phyloP scores from a whole-genome alignment of 64 coral and sea anemone species.

The Pachyseris speciosa region DNA sequence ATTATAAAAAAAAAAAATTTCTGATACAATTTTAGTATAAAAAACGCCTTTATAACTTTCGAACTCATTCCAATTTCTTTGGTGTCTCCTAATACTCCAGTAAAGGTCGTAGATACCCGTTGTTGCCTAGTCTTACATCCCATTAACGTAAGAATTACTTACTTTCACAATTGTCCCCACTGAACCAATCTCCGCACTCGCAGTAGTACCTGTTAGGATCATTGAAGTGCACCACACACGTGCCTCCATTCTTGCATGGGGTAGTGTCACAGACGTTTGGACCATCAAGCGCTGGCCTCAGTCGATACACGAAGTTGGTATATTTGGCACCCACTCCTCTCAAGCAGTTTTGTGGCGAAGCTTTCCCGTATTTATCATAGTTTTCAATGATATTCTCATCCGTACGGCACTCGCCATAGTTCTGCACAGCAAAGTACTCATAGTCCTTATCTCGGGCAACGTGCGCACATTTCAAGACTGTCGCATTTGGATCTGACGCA shows the following conservation, averaged over 20 bases:
- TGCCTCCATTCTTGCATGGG: not conserved
- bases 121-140: no score
- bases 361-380: not conserved
- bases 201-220: not conserved
- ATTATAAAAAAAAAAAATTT: no score
- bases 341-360: not conserved
- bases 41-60: no score
- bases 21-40: no score
- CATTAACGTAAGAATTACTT: no score
- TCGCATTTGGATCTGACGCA: not conserved
- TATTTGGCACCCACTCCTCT: not conserved
- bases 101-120: no score
- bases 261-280: slow-evolving; percentile 7
- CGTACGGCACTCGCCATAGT: not conserved
- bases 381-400: not conserved
- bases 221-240: slow-evolving; percentile 10
- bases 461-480: not conserved
- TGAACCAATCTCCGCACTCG: not conserved
- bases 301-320: not conserved
- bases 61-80: no score
- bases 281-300: not conserved
- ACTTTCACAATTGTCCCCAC: not conserved
- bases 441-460: slow-evolving; percentile 5
- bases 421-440: slow-evolving; percentile 7
- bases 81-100: no score